Evolutionary conservation across 2,113 vertebrate genomes (phyloP).

Genomic region (Podarcis muralis): DNA sequence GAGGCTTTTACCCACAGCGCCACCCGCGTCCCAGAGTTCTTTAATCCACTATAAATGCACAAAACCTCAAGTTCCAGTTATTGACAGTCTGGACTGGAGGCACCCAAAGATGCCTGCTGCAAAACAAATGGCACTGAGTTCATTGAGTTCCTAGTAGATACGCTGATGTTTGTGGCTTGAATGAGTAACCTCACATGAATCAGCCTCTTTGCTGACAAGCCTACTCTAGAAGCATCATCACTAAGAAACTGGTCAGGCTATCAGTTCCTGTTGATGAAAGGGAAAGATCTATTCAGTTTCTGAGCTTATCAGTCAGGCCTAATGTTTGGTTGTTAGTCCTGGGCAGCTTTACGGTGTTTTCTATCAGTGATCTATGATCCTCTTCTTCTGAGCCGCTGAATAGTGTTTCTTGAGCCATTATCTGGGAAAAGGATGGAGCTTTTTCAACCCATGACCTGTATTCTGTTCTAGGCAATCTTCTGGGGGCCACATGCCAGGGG

Average conservation of each 20-base stretch:
- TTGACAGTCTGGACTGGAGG: too few relatives aligned
- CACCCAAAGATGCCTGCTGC: neutral
- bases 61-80: too few relatives aligned
- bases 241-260: neutral
- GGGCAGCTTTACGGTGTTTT: neutral
- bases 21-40: too few relatives aligned
- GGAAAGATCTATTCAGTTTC: neutral
- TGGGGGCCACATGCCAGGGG: too few relatives aligned
- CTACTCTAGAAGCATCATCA: too few relatives aligned
- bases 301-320: neutral
- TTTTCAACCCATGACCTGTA: neutral
- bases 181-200: neutral
- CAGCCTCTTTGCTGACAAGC: neutral
- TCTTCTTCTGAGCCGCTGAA: neutral
- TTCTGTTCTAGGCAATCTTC: too few relatives aligned
- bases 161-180: neutral
- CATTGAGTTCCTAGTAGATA: neutral
- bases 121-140: too few relatives aligned
- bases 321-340: neutral
- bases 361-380: neutral
- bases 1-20: too few relatives aligned
- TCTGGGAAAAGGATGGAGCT: neutral
- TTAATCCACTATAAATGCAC: too few relatives aligned
- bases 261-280: neutral
- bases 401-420: neutral